Evolutionary conservation across 2,113 vertebrate genomes (phyloP).

Genomic region (Oreotragus oreotragus): DNA sequence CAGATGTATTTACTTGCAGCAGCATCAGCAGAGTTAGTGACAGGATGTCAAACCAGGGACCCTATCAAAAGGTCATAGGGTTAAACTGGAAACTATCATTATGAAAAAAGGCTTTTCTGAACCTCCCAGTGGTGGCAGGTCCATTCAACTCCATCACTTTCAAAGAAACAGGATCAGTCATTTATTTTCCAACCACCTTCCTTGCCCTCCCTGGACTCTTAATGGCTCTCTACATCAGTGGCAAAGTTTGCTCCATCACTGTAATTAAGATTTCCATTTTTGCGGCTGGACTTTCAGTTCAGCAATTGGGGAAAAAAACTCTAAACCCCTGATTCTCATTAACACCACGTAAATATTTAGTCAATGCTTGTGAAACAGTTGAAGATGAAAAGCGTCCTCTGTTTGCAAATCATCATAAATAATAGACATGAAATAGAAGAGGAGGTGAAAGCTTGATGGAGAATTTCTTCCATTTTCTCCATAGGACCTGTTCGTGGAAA

Average conservation of each 20-base stretch:
- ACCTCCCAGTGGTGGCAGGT: neutral
- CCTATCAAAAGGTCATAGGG: neutral
- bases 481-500: constrained; percentile 36
- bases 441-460: neutral
- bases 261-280: constrained; percentile 44
- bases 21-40: neutral
- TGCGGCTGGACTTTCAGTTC: constrained; percentile 2
- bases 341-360: constrained; percentile 47
- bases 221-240: neutral
- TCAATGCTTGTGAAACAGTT: constrained; percentile 25
- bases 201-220: neutral
- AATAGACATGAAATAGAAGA: constrained; percentile 36
- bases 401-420: constrained; percentile 43
- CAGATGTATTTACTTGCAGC: neutral
- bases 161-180: constrained; percentile 14
- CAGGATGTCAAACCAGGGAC: neutral
- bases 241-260: neutral
- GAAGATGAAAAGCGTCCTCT: neutral
- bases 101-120: neutral
- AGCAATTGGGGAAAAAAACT: neutral
- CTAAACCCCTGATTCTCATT: neutral
- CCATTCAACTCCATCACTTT: neutral
- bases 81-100: neutral
- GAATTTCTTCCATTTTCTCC: constrained; percentile 13
- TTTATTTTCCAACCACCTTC: constrained; percentile 32